Evolutionary conservation across 2,797 vertebrate species (phyloP).

Genomic region (Falco berigora): DNA sequence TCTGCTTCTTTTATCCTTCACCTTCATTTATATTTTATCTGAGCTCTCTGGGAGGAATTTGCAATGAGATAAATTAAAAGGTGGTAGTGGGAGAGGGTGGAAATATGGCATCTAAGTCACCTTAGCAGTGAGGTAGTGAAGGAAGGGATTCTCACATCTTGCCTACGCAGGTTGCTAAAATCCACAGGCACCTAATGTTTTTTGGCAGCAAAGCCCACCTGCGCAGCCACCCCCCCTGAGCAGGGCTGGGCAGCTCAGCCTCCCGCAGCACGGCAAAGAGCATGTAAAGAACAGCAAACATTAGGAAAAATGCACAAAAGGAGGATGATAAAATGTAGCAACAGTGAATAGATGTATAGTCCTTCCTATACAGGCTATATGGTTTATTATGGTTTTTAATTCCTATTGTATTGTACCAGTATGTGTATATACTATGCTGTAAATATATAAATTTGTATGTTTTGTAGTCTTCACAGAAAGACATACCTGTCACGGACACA

Average conservation of each 20-base stretch:
- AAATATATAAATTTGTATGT: background rate
- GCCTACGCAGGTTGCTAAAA: background rate
- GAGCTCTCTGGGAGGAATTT: background rate
- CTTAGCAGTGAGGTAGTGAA: background rate
- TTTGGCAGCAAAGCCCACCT: background rate
- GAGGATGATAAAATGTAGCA: background rate
- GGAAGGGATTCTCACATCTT: background rate
- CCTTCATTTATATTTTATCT: background rate
- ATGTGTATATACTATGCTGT: background rate
- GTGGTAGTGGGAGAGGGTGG: background rate
- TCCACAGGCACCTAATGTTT: background rate
- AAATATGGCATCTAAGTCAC: background rate
- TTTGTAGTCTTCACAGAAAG: background rate
- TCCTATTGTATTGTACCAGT: background rate
- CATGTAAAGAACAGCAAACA: background rate
- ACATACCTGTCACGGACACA: background rate
- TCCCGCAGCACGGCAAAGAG: background rate
- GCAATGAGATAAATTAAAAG: background rate
- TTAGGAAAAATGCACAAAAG: background rate
- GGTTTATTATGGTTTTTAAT: background rate
- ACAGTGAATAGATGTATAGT: background rate
- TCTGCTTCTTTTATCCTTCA: background rate
- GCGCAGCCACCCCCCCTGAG: background rate
- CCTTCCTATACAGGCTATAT: background rate
- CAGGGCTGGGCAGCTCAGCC: background rate